Conservation (phyloP, 2,888 invertebrate genomes). For the Anorthoa munda region DNA sequence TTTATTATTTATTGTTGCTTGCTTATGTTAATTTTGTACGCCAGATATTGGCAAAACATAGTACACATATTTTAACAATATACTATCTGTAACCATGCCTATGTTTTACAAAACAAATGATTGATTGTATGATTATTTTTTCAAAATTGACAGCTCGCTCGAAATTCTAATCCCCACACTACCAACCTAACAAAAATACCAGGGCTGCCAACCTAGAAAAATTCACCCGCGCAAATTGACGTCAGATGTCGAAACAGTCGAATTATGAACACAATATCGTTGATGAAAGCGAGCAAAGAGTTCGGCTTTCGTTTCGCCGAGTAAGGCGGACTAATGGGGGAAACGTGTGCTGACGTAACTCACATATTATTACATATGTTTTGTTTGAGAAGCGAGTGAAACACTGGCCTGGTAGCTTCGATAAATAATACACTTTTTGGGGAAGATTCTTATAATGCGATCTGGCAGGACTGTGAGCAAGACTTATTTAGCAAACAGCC, state of each 20-base stretch:
- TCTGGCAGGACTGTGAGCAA: no score
- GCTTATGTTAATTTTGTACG: no score
- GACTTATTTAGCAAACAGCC: no score
- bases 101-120: no score
- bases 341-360: slow-evolving; percentile 61
- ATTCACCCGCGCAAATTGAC: slow-evolving; percentile 22
- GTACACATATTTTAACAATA: no score
- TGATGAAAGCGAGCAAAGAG: slow-evolving; percentile 59
- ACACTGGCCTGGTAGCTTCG: slow-evolving; percentile 29
- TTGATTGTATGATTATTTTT: no score
- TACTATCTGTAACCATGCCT: no score
- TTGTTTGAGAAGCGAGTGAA: slow-evolving; percentile 32
- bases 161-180: slow-evolving; percentile 3
- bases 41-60: no score
- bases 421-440: no score
- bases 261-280: slow-evolving; percentile 60
- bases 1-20: no score
- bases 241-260: slow-evolving; percentile 56
- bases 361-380: slow-evolving; percentile 37
- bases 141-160: background rate
- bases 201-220: slow-evolving; percentile 20
- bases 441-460: background rate
- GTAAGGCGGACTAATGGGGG: slow-evolving; percentile 56
- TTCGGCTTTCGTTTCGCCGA: slow-evolving; percentile 57
- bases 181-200: slow-evolving; percentile 7